Conservation (phyloP, 2,797 vertebrate species). For the Lacerta viridis region DNA sequence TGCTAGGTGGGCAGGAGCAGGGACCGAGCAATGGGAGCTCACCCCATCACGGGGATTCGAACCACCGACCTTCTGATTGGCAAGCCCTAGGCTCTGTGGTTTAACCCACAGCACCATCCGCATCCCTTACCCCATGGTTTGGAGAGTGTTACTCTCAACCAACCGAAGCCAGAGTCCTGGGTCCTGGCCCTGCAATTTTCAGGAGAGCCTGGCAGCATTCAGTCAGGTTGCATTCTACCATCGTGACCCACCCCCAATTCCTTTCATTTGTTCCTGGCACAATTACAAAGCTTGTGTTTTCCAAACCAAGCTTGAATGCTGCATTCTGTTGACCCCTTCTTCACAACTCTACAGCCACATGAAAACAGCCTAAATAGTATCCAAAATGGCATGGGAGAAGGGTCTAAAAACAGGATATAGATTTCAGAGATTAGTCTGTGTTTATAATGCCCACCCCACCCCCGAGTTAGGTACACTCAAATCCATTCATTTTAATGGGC, state of each 20-base stretch:
- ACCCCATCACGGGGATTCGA: no score
- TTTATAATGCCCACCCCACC: background rate
- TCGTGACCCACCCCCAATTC: background rate
- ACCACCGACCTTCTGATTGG: no score
- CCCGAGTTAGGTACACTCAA: background rate
- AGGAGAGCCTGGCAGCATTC: background rate
- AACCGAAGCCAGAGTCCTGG: background rate
- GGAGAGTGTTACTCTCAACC: background rate
- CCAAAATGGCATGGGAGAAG: background rate
- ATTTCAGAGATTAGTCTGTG: background rate
- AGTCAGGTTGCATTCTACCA: background rate
- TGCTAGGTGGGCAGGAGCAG: no score
- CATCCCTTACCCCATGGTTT: background rate
- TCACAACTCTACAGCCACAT: background rate
- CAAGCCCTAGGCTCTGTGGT: no score
- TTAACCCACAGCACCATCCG: no score
- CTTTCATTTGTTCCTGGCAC: background rate
- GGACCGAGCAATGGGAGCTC: no score
- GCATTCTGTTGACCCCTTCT: background rate
- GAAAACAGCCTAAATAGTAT: background rate
- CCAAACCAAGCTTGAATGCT: background rate
- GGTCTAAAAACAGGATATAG: background rate
- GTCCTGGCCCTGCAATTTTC: background rate
- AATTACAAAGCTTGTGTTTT: background rate
- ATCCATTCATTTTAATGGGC: constrained; percentile 4